Conservation (phyloP, 2,113 vertebrate species). For the Neopipo cinnamomea region DNA sequence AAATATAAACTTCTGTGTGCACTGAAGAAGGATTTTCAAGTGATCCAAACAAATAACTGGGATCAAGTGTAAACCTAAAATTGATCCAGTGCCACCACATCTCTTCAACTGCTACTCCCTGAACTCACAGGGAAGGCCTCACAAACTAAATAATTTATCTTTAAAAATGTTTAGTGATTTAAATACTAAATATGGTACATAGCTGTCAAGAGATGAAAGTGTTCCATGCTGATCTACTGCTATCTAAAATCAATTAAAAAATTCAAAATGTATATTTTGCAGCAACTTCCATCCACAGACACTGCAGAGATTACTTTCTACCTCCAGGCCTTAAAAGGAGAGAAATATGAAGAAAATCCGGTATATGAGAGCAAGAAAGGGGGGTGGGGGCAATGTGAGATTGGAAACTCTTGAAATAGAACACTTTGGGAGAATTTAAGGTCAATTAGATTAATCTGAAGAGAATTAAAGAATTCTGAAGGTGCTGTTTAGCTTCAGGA, state of each 20-base stretch:
- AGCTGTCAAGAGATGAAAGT: not conserved
- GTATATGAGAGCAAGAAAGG: not conserved
- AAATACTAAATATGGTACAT: not conserved
- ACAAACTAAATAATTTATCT: not conserved
- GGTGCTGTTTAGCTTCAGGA: not conserved
- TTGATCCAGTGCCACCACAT: not conserved
- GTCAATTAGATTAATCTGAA: constrained; percentile 7
- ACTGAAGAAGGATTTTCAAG: not conserved
- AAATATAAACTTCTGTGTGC: not conserved
- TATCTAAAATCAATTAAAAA: not conserved
- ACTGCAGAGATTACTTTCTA: not conserved
- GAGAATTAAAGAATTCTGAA: not conserved
- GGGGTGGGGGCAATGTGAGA: not conserved
- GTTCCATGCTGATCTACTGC: not conserved
- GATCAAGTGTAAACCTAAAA: not conserved
- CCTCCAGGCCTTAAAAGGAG: not conserved
- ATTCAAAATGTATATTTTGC: not conserved
- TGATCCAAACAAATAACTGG: not conserved
- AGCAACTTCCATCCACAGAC: not conserved
- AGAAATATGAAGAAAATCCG: not conserved
- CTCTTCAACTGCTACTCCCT: not conserved
- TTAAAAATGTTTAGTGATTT: not conserved
- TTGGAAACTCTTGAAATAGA: not conserved
- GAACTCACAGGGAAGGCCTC: not conserved
- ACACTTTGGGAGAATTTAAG: not conserved